Conservation (phyloP, 2,113 vertebrate genomes). For the Oryzias celebensis region DNA sequence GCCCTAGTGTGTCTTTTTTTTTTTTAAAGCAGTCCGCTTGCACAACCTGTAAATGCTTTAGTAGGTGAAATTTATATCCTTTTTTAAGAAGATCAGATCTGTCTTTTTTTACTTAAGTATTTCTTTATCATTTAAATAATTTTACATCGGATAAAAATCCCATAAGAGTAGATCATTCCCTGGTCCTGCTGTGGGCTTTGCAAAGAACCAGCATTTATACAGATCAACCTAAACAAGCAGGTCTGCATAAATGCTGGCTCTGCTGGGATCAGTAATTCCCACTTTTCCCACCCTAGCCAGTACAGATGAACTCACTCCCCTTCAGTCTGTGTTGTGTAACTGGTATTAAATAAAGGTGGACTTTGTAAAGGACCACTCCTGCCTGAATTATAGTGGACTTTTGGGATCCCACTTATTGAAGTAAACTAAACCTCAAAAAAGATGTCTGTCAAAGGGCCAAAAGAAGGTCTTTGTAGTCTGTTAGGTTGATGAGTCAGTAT, state of each 20-base stretch:
- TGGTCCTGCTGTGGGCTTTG: too few species aligned
- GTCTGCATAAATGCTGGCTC: constrained; percentile 3
- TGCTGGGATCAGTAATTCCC: constrained; percentile 9
- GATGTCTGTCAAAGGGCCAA: too few species aligned
- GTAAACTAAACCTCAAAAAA: too few species aligned
- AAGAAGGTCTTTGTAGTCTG: too few species aligned
- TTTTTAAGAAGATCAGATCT: too few species aligned
- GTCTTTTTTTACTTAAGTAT: too few species aligned
- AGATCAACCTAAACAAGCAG: neutral
- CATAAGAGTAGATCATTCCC: too few species aligned
- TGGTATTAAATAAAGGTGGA: constrained; percentile 51
- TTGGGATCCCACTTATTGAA: too few species aligned
- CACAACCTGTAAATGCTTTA: constrained; percentile 19
- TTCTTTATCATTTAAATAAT: too few species aligned
- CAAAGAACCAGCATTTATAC: too few species aligned
- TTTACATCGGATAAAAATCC: too few species aligned
- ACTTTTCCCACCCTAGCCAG: constrained; percentile 25
- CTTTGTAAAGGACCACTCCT: constrained; percentile 33
- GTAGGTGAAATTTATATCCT: neutral
- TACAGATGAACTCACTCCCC: constrained; percentile 22
- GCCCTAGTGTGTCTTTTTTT: constrained; percentile 45
- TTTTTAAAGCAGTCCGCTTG: constrained; percentile 12
- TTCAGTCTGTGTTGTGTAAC: constrained; percentile 52
- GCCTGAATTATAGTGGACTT: constrained; percentile 13
- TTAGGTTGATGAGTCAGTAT: too few species aligned